These are phyloP conservation scores for Ranitomeya imitator DNA, from an alignment of 2,113 vertebrate species.

Conservation along the genomic window DNA sequence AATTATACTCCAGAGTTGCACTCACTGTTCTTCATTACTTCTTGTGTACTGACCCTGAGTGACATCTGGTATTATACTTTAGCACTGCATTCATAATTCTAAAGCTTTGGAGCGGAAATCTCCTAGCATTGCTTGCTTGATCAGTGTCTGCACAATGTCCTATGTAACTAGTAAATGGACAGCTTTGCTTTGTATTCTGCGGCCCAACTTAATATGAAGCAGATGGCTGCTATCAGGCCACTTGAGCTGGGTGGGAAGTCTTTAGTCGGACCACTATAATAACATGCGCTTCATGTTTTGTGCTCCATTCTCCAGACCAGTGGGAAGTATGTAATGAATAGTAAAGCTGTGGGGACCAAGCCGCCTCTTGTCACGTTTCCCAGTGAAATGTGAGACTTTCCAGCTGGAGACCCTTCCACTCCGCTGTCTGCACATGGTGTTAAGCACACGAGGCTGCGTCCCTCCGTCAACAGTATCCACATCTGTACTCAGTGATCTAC, in stretches of 20 bases:
- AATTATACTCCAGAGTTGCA: no score
- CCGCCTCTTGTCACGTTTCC: neutral
- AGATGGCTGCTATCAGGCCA: neutral
- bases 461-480: neutral
- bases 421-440: neutral
- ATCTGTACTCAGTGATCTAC: neutral
- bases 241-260: no score
- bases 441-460: neutral
- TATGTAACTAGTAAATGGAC: no score
- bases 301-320: neutral
- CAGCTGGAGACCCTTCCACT: constrained; percentile 3
- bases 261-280: no score
- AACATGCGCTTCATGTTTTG: neutral
- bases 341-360: neutral
- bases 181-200: no score
- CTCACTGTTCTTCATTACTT: no score
- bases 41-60: no score
- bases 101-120: no score
- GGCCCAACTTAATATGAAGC: neutral
- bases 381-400: constrained; percentile 25
- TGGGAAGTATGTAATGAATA: neutral
- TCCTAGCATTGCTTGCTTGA: no score
- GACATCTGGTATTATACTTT: no score
- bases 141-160: no score
- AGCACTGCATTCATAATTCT: no score